Evolutionary conservation across 2,113 vertebrate genomes (phyloP).

Genomic region (Neolamprologus sp.): DNA sequence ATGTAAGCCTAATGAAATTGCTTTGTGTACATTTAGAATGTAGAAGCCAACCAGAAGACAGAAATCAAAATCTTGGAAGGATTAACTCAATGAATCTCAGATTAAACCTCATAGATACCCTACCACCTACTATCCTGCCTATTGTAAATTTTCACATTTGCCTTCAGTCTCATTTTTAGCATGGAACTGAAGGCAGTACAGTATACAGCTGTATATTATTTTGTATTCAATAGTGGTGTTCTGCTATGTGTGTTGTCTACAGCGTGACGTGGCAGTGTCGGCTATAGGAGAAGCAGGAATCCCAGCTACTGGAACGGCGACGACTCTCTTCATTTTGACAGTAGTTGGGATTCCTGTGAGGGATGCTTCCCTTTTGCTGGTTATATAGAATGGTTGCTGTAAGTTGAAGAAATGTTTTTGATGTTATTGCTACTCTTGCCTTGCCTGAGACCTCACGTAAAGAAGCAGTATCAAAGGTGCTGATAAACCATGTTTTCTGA

Average conservation of each 20-base stretch:
- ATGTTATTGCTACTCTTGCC: background rate
- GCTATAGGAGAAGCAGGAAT: background rate
- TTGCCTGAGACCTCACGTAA: background rate
- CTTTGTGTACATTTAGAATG: background rate
- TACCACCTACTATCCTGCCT: background rate
- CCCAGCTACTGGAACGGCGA: accelerated
- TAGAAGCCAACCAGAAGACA: background rate
- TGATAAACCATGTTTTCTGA: background rate
- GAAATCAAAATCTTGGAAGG: background rate
- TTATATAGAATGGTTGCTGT: background rate
- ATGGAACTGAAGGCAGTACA: background rate
- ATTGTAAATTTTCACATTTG: background rate
- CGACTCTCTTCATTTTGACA: background rate
- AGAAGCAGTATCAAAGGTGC: background rate
- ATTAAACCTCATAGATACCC: background rate
- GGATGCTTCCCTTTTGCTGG: background rate
- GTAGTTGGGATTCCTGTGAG: background rate
- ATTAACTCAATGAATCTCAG: background rate
- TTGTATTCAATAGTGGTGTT: background rate
- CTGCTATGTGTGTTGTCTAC: background rate
- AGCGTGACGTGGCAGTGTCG: background rate
- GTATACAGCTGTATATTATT: background rate
- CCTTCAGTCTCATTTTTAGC: background rate
- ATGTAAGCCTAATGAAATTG: background rate
- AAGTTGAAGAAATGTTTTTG: background rate